These are phyloP conservation scores for Caenorhabditis becei DNA, from an alignment of 2,888 invertebrate species.

Conservation along the genomic window DNA sequence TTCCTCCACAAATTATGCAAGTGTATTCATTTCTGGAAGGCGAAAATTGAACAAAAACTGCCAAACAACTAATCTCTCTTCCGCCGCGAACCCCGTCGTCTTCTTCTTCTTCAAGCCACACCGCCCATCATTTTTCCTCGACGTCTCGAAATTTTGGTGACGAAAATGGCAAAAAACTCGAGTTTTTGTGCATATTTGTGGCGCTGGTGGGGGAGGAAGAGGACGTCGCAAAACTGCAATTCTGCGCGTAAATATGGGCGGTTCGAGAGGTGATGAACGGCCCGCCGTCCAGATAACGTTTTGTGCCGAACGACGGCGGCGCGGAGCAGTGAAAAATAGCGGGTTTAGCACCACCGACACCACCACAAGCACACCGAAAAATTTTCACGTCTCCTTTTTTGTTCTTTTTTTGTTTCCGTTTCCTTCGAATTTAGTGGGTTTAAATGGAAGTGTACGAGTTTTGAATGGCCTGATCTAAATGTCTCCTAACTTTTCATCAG, in stretches of 20 bases:
- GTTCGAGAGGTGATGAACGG: slow-evolving; percentile 53
- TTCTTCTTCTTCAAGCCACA: background rate
- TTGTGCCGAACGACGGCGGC: slow-evolving; percentile 12
- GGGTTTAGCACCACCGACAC: slow-evolving; percentile 45
- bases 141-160: slow-evolving; percentile 38
- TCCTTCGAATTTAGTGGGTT: background rate
- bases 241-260: slow-evolving; percentile 53
- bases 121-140: slow-evolving; percentile 22
- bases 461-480: too few relatives aligned
- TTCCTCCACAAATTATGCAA: slow-evolving; percentile 2
- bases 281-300: slow-evolving; percentile 54
- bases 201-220: slow-evolving; percentile 8
- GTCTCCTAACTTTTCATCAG: too few relatives aligned
- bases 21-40: background rate
- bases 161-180: slow-evolving; percentile 31
- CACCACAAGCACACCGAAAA: slow-evolving; percentile 33
- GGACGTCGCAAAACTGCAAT: slow-evolving; percentile 51
- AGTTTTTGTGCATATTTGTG: slow-evolving; percentile 47
- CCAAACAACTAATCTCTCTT: slow-evolving; percentile 28
- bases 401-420: slow-evolving; percentile 29
- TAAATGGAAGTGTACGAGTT: too few relatives aligned
- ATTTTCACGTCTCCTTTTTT: slow-evolving; percentile 35
- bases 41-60: slow-evolving; percentile 6
- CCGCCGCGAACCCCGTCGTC: slow-evolving; percentile 7
- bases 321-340: slow-evolving; percentile 43